A percentile compares a stretch with the other conserved stretches of the same genome.
Evolutionary conservation across 2,888 invertebrate genomes (phyloP).

Genomic region (Polydrusus tereticollis): DNA sequence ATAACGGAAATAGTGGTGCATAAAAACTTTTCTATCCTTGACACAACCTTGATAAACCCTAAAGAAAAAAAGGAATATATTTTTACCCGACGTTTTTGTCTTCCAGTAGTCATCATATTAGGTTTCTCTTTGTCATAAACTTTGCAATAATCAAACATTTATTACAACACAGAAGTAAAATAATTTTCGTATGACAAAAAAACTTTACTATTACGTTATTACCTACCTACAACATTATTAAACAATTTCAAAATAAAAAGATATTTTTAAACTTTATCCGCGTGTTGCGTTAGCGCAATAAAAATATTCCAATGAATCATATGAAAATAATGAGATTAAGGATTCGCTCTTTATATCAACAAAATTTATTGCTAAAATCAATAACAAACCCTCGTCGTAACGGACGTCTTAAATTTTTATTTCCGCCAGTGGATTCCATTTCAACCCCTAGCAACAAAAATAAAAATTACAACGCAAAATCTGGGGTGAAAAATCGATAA

Average conservation of each 20-base stretch:
- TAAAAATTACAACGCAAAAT: slow-evolving; percentile 41
- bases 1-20: no score
- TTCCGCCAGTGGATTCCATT: slow-evolving; percentile 2
- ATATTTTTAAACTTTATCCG: slow-evolving; percentile 32
- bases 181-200: no score
- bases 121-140: no score
- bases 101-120: no score
- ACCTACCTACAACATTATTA: background rate
- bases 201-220: no score
- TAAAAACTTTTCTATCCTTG: no score
- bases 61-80: no score
- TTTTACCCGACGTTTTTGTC: no score
- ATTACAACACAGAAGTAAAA: no score
- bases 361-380: slow-evolving; percentile 42
- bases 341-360: slow-evolving; percentile 32
- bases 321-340: slow-evolving; percentile 1
- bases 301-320: slow-evolving; percentile 46
- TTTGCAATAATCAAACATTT: no score
- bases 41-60: no score
- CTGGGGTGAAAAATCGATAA: slow-evolving; percentile 29
- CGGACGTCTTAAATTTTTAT: slow-evolving; percentile 11
- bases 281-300: slow-evolving; percentile 28
- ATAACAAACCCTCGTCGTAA: slow-evolving; percentile 29
- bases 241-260: slow-evolving; percentile 20
- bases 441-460: slow-evolving; percentile 45